phyloP scores from a whole-genome alignment of 35 echinoderm and acorn worm species.

The Ophiothrix spiculata region DNA sequence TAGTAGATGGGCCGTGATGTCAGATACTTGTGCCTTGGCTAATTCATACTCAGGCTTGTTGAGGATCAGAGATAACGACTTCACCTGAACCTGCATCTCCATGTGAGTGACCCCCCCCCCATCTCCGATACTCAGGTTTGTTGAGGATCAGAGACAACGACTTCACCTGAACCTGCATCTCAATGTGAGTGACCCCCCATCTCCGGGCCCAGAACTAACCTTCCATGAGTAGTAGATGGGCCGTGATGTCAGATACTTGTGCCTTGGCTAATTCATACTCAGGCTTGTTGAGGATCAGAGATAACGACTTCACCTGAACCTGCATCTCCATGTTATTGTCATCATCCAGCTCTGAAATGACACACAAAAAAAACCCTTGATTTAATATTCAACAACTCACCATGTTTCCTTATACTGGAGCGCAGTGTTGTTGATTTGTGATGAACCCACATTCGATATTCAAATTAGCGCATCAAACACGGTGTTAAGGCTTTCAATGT shows the following conservation, averaged over 20 bases:
- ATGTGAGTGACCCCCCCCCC: too few species aligned
- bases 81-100: constrained; percentile 77
- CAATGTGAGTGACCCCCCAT: too few species aligned
- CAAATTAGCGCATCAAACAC: too few species aligned
- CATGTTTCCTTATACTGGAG: too few species aligned
- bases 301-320: constrained; percentile 75
- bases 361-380: too few species aligned
- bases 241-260: constrained; percentile 73
- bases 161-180: constrained; percentile 73
- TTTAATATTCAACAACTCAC: too few species aligned
- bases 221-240: constrained; percentile 63
- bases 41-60: constrained; percentile 95
- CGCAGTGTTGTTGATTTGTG: too few species aligned
- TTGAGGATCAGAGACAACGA: constrained; percentile 95
- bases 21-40: constrained; percentile 89
- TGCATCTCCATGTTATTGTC: constrained; percentile 87
- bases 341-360: too few species aligned
- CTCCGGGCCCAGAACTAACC: too few species aligned
- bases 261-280: constrained; percentile 94
- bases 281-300: constrained; percentile 92
- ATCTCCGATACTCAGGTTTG: constrained; percentile 86
- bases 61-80: constrained; percentile 86
- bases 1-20: constrained; percentile 61
- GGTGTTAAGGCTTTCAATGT: too few species aligned
- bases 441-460: too few species aligned